phyloP scores from a whole-genome alignment of 2,888 invertebrate genomes.

The Stramonita haemastoma region DNA sequence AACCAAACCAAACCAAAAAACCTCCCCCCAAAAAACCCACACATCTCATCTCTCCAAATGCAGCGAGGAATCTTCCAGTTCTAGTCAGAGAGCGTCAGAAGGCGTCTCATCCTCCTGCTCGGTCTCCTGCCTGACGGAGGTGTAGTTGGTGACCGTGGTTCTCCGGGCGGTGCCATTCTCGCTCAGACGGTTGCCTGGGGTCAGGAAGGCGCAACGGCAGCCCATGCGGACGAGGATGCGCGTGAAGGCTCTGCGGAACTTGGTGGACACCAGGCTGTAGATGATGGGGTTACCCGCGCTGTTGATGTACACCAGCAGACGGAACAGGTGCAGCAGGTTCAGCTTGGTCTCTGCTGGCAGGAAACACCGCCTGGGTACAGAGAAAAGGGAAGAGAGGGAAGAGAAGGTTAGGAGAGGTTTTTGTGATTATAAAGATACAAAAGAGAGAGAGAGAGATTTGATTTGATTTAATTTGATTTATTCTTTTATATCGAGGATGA shows the following conservation, averaged over 20 bases:
- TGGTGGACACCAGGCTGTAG: slow-evolving; percentile 78
- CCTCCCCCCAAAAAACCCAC: neutral
- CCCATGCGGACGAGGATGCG: slow-evolving; percentile 44
- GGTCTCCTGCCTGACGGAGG: slow-evolving; percentile 42
- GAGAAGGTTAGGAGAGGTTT: neutral
- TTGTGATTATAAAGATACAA: neutral
- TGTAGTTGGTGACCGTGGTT: slow-evolving; percentile 48
- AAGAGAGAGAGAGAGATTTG: too few relatives aligned
- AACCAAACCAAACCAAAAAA: neutral
- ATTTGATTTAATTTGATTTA: too few relatives aligned
- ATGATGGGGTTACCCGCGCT: slow-evolving; percentile 94
- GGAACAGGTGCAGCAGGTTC: slow-evolving; percentile 89
- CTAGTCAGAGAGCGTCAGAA: slow-evolving; percentile 37
- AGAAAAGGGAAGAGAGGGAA: slow-evolving; percentile 78
- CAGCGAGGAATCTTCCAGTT: neutral
- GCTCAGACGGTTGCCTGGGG: neutral
- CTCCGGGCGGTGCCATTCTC: slow-evolving; percentile 38
- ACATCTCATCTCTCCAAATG: neutral
- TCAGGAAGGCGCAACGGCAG: slow-evolving; percentile 37
- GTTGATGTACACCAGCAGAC: slow-evolving; percentile 89
- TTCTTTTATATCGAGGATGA: too few relatives aligned
- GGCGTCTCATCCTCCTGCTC: slow-evolving; percentile 34
- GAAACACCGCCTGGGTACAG: slow-evolving; percentile 78
- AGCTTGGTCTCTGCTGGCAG: slow-evolving; percentile 90
- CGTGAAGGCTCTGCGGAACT: slow-evolving; percentile 50